Evolutionary conservation across 2,888 invertebrate species (phyloP).

Genomic region (Eupithecia pulchellata): DNA sequence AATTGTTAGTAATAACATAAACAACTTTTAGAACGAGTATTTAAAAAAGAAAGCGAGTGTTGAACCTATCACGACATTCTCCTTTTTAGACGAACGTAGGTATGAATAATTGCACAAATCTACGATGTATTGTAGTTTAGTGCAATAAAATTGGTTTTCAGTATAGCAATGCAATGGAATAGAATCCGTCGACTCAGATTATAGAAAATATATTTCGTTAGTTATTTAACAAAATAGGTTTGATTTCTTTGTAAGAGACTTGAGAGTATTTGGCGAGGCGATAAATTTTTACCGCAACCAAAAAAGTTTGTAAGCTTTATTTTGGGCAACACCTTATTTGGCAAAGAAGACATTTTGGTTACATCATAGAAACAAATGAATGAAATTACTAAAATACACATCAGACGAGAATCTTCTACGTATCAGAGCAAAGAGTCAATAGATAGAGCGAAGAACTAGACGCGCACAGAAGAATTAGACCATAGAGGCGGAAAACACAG

Average conservation of each 20-base stretch:
- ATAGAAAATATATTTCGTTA: background rate
- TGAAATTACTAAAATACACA: background rate
- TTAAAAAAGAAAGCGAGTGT: slow-evolving; percentile 4
- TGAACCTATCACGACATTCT: background rate
- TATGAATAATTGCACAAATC: background rate
- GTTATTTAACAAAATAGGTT: background rate
- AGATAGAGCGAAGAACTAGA: background rate
- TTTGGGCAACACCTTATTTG: background rate
- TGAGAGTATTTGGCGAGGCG: background rate
- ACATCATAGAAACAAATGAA: background rate
- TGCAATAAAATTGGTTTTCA: too few relatives aligned
- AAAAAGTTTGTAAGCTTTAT: background rate
- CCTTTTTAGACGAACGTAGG: background rate
- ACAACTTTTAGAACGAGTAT: slow-evolving; percentile 10
- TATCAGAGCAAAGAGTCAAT: too few relatives aligned
- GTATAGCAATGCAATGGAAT: background rate
- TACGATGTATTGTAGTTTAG: too few relatives aligned
- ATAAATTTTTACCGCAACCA: background rate
- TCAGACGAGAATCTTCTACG: background rate
- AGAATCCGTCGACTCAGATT: background rate
- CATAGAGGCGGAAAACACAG: background rate
- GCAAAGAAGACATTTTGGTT: background rate
- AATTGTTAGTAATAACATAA: background rate
- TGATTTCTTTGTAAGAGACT: background rate
- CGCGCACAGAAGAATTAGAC: background rate